Conservation (phyloP, 2,888 invertebrate genomes). For the Eristalinus sepulchralis region DNA sequence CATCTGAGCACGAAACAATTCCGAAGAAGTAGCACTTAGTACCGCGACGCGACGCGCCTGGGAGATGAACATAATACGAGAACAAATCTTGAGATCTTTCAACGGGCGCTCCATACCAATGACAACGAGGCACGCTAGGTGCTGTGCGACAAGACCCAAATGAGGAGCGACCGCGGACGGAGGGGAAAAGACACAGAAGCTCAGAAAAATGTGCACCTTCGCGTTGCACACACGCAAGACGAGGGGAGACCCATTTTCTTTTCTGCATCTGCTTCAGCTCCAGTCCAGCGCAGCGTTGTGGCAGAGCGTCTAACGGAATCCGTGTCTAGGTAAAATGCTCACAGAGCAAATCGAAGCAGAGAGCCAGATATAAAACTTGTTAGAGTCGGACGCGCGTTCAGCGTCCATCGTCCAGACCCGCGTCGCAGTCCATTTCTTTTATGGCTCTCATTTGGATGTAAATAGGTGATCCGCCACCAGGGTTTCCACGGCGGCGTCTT, state of each 20-base stretch:
- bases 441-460: slow-evolving; percentile 62
- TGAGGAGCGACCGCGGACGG: slow-evolving; percentile 6
- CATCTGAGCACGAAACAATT: slow-evolving; percentile 62
- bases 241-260: slow-evolving; percentile 36
- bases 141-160: neutral
- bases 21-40: slow-evolving; percentile 36
- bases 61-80: neutral
- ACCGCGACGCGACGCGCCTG: neutral
- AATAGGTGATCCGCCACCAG: slow-evolving; percentile 57
- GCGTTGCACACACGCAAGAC: slow-evolving; percentile 34
- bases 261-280: neutral
- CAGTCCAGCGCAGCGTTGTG: neutral
- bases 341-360: slow-evolving; percentile 54
- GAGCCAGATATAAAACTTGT: neutral
- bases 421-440: slow-evolving; percentile 67
- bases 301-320: slow-evolving; percentile 48
- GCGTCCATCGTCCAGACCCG: slow-evolving; percentile 36
- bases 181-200: slow-evolving; percentile 26
- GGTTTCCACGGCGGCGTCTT: slow-evolving; percentile 17
- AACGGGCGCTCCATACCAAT: slow-evolving; percentile 1
- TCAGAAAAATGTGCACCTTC: slow-evolving; percentile 36
- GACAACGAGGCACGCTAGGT: neutral
- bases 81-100: slow-evolving; percentile 27
- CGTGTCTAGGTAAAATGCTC: slow-evolving; percentile 52
- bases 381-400: neutral